Evolutionary conservation across 2,797 vertebrate species (phyloP).

Genomic region (Aselliscus stoliczkanus): DNA sequence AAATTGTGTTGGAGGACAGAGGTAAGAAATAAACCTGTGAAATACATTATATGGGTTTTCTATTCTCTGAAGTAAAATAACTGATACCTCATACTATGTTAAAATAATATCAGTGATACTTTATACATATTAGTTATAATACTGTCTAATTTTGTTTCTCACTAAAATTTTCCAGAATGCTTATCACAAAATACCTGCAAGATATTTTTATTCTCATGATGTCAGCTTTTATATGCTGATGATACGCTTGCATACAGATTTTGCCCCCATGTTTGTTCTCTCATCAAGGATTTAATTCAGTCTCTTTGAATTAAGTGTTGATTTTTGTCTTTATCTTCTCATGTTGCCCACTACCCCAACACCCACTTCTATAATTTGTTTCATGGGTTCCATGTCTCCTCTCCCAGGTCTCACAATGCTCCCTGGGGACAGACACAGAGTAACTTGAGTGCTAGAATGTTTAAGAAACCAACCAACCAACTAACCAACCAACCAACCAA

Average conservation of each 20-base stretch:
- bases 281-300: background rate
- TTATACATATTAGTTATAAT: background rate
- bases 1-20: background rate
- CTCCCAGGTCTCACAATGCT: background rate
- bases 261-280: background rate
- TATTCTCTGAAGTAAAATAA: background rate
- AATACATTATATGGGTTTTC: background rate
- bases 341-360: accelerated
- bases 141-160: background rate
- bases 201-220: background rate
- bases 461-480: background rate
- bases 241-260: background rate
- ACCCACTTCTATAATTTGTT: background rate
- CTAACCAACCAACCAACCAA: background rate
- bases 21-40: background rate
- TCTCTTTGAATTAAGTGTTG: background rate
- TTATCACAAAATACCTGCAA: background rate
- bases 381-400: background rate
- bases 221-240: background rate
- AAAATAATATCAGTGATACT: background rate
- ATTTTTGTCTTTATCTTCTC: background rate
- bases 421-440: background rate
- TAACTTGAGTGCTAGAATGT: background rate
- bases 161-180: background rate
- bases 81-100: background rate